Evolutionary conservation across 2,797 vertebrate species (phyloP).

Genomic region (Telmatherina bonti): DNA sequence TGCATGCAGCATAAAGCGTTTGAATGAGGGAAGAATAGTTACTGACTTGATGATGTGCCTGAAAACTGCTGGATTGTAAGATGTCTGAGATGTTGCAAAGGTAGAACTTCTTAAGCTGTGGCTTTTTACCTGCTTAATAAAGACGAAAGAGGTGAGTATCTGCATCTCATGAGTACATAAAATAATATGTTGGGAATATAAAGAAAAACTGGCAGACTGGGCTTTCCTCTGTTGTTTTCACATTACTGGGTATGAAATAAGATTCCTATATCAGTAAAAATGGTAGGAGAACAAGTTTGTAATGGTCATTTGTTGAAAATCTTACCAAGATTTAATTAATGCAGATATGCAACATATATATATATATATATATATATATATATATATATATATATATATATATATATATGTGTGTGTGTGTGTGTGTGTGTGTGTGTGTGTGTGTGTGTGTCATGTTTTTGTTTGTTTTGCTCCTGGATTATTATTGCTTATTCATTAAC

Average conservation of each 20-base stretch:
- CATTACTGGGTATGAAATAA: background rate
- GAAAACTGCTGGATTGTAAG: slow-evolving; percentile 40
- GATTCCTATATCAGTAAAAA: too few relatives aligned
- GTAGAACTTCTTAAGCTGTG: slow-evolving; percentile 51
- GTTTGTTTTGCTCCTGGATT: background rate
- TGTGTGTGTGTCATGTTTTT: too few relatives aligned
- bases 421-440: too few relatives aligned
- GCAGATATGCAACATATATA: background rate
- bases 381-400: too few relatives aligned
- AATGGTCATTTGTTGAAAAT: too few relatives aligned
- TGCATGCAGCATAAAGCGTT: slow-evolving; percentile 41
- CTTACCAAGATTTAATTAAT: too few relatives aligned
- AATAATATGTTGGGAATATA: background rate
- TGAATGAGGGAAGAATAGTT: slow-evolving; percentile 38
- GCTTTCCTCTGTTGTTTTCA: background rate
- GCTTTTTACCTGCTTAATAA: slow-evolving; percentile 32
- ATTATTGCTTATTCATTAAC: background rate
- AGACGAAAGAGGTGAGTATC: slow-evolving; percentile 66
- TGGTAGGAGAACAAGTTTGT: too few relatives aligned
- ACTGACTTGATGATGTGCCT: slow-evolving; percentile 44
- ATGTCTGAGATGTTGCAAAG: slow-evolving; percentile 53
- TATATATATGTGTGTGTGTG: too few relatives aligned
- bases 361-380: too few relatives aligned
- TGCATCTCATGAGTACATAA: background rate
- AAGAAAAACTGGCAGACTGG: background rate